Evolutionary conservation across 2,797 vertebrate genomes (phyloP).

Genomic region (Valencia hispanica): DNA sequence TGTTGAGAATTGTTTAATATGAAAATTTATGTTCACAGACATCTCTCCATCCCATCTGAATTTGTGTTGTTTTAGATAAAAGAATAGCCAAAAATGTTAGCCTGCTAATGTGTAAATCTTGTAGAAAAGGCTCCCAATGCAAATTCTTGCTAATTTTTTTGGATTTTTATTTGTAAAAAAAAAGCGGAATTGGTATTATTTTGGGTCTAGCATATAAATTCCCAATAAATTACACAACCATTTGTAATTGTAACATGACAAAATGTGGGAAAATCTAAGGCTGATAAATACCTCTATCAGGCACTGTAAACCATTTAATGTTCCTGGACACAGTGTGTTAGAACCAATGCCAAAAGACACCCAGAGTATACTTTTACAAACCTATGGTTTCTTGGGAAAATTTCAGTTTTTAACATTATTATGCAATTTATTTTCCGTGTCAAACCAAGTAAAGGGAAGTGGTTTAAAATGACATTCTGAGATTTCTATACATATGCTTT

Average conservation of each 20-base stretch:
- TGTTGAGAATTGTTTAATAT: no score
- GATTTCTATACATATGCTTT: no score
- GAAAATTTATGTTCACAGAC: no score
- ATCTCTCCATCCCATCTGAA: no score
- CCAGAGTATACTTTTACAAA: neutral
- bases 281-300: neutral
- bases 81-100: neutral
- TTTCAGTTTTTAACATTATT: no score
- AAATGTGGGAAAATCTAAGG: neutral
- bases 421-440: neutral
- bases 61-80: no score
- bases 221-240: no score
- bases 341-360: neutral
- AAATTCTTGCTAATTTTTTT: neutral
- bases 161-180: neutral
- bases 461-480: neutral
- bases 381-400: neutral
- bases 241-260: neutral
- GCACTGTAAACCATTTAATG: neutral
- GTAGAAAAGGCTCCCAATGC: neutral
- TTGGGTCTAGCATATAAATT: no score
- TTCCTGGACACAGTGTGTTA: neutral
- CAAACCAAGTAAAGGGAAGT: neutral
- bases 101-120: neutral
- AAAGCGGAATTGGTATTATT: no score